A percentile compares a stretch with the other conserved stretches of the same genome.
These are phyloP conservation scores for Eospalax fontanierii DNA, from an alignment of 2,797 vertebrate species.

Conservation along the genomic window DNA sequence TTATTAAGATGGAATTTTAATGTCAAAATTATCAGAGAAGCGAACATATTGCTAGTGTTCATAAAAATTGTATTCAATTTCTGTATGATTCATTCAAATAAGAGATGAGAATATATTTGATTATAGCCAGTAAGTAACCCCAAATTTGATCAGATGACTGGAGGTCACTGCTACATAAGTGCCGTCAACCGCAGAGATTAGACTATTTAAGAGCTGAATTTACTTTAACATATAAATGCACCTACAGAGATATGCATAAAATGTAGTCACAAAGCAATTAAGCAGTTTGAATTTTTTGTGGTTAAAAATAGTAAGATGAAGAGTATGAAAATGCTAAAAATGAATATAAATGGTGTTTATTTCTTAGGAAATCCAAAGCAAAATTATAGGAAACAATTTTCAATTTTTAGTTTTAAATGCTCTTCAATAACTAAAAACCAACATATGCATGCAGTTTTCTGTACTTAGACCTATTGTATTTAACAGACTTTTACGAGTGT, in stretches of 20 bases:
- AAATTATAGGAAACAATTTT: slow-evolving; percentile 15
- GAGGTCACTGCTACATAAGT: slow-evolving; percentile 88
- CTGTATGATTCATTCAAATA: slow-evolving; percentile 91
- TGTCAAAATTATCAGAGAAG: slow-evolving; percentile 98
- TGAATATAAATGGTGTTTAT: slow-evolving; percentile 19
- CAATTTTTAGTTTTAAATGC: slow-evolving; percentile 43
- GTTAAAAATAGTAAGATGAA: slow-evolving; percentile 39
- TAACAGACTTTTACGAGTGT: slow-evolving; percentile 77
- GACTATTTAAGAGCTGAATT: slow-evolving; percentile 81
- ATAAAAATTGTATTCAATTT: slow-evolving; percentile 93
- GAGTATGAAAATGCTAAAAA: slow-evolving; percentile 12
- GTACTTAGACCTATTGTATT: slow-evolving; percentile 79
- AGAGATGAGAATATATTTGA: slow-evolving; percentile 92
- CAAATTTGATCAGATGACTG: slow-evolving; percentile 90
- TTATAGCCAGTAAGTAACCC: slow-evolving; percentile 90
- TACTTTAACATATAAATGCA: slow-evolving; percentile 79
- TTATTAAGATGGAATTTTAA: slow-evolving; percentile 99
- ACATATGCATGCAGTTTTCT: slow-evolving; percentile 74
- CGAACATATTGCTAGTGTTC: slow-evolving; percentile 95
- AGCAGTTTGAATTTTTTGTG: slow-evolving; percentile 38
- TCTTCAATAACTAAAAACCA: slow-evolving; percentile 67
- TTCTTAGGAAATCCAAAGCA: slow-evolving; percentile 19
- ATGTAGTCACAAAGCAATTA: slow-evolving; percentile 64
- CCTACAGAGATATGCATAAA: slow-evolving; percentile 79
- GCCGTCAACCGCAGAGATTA: slow-evolving; percentile 87